These are phyloP conservation scores for Oreohelix idahoensis DNA, from an alignment of 1,140 invertebrate species.

Conservation along the genomic window DNA sequence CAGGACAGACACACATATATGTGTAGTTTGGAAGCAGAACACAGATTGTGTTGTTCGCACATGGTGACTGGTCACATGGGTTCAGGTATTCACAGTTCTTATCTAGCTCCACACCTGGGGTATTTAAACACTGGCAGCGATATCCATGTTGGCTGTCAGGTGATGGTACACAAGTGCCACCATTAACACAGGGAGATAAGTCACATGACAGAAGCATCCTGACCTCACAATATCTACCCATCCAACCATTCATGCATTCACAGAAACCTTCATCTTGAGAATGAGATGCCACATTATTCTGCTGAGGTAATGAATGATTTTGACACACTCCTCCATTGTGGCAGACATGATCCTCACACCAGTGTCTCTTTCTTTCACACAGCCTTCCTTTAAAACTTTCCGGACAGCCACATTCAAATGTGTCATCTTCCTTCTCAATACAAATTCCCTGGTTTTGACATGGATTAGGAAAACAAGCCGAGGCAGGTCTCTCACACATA, in stretches of 20 bases:
- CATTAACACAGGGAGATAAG: constrained; percentile 2
- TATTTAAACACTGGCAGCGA: not conserved
- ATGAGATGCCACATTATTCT: not conserved
- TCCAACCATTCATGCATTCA: not conserved
- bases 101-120: not conserved
- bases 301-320: not conserved
- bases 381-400: not conserved
- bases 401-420: not conserved
- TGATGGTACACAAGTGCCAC: constrained; percentile 4
- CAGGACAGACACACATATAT: not conserved
- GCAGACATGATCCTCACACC: constrained; percentile 16
- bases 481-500: constrained; percentile 7
- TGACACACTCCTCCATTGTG: constrained; percentile 4
- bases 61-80: constrained; percentile 9
- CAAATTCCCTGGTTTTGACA: constrained; percentile 13
- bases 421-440: not conserved
- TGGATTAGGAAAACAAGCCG: constrained; percentile 4
- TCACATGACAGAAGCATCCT: not conserved
- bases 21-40: not conserved
- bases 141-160: not conserved
- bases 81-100: constrained; percentile 2
- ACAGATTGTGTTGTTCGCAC: not conserved
- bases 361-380: not conserved
- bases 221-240: not conserved
- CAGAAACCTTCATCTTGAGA: not conserved